Conservation (phyloP, 2,797 vertebrate species). For the Rhinogobio ventralis region DNA sequence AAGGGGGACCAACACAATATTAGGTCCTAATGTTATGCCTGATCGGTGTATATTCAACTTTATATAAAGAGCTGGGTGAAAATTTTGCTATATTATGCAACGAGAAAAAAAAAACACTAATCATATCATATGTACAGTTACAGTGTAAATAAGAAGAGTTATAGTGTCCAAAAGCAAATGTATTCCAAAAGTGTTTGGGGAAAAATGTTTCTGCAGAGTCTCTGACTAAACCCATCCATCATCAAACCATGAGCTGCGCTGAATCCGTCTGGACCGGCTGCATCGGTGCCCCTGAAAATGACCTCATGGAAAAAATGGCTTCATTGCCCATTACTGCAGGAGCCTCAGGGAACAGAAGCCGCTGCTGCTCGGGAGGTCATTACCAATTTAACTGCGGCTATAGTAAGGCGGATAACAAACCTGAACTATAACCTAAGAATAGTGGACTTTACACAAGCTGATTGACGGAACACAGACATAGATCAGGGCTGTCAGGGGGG, state of each 20-base stretch:
- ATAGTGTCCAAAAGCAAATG: background rate
- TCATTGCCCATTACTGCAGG: constrained; percentile 18
- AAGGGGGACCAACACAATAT: too few relatives aligned
- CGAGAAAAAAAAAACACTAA: accelerated
- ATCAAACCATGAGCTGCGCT: constrained; percentile 21
- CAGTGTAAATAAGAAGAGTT: background rate
- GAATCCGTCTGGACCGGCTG: constrained; percentile 13
- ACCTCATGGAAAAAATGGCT: constrained; percentile 43
- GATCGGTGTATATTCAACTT: background rate
- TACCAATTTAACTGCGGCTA: constrained; percentile 43
- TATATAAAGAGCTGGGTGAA: background rate
- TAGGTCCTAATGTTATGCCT: too few relatives aligned
- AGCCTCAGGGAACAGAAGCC: constrained; percentile 35
- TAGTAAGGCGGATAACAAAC: constrained; percentile 48
- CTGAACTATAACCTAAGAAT: constrained; percentile 43
- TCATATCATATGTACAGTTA: background rate
- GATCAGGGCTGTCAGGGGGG: constrained; percentile 8
- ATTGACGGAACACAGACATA: constrained; percentile 8
- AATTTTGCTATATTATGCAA: background rate
- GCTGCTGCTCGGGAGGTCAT: constrained; percentile 29
- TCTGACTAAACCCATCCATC: constrained; percentile 46
- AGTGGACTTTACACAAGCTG: constrained; percentile 40
- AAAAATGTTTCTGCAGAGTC: constrained; percentile 3
- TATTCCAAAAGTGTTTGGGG: constrained; percentile 14
- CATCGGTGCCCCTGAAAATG: constrained; percentile 37